A percentile compares a stretch with the other conserved stretches of the same genome.
These are phyloP conservation scores for Caradrina kadenii DNA, from an alignment of 2,888 invertebrate species.

Conservation along the genomic window DNA sequence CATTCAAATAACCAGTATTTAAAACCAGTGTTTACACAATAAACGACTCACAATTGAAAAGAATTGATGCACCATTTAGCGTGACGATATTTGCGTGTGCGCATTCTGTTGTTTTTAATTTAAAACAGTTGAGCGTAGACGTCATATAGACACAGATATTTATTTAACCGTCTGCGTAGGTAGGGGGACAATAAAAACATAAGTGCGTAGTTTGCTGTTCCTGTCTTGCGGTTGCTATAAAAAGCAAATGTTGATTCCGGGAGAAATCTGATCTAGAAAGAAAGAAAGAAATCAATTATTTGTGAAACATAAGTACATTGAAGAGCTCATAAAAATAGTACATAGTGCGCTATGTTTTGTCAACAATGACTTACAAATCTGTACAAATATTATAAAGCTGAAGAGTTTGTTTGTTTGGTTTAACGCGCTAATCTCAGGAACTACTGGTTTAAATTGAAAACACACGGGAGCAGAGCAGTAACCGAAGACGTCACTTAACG, in stretches of 20 bases:
- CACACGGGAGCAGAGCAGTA: too few relatives aligned
- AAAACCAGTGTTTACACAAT: conserved; percentile 13
- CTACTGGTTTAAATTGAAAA: too few relatives aligned
- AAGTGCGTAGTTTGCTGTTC: conserved; percentile 19
- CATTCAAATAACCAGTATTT: neutral
- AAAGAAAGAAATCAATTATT: too few relatives aligned
- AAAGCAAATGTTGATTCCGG: conserved; percentile 3
- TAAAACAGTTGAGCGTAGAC: conserved; percentile 22
- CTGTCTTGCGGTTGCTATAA: conserved; percentile 3
- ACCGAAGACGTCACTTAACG: too few relatives aligned
- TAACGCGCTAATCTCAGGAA: too few relatives aligned
- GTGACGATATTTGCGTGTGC: neutral
- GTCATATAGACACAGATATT: conserved; percentile 33
- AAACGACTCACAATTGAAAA: conserved; percentile 33
- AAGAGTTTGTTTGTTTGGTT: too few relatives aligned
- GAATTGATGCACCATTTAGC: conserved; percentile 22
- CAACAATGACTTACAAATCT: too few relatives aligned
- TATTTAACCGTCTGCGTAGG: conserved; percentile 33
- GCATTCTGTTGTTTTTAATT: conserved; percentile 16
- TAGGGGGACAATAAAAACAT: conserved; percentile 21
- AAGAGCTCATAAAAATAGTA: too few relatives aligned
- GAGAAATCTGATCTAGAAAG: neutral
- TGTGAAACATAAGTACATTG: too few relatives aligned
- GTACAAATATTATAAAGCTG: too few relatives aligned
- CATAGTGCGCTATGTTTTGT: too few relatives aligned